Base-by-base conservation (phyloP, 2,797 vertebrate genomes). In the Austrolebias charrua region DNA sequence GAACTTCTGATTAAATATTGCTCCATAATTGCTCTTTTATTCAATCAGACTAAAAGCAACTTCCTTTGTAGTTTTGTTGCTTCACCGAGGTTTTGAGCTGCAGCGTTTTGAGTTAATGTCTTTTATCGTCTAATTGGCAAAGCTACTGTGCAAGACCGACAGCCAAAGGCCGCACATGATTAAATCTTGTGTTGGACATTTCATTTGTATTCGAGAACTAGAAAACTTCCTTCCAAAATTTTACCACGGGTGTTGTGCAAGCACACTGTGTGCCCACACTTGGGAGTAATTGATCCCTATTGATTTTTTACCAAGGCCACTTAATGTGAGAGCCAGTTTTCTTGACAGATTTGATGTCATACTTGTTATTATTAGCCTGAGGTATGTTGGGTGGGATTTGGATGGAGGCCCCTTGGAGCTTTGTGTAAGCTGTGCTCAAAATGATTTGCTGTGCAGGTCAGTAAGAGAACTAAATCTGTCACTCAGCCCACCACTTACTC, bases 131-230 rank as follows among this genome's bases (percentile, higher is more conserved):
- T 81, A 66, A 79, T 75, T 49, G 55, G 45, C 31, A 60, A 64
- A 65, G 66, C 47, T 66, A 20, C 47, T 9, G 47, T 68, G 63
- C 67, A 65, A 49, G 67, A 55, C 44, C 44, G 40, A 62, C 48
- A 52, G 68, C 72, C 66, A 78, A 73, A 49, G 56, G 66, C 55
- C 53, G 62, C 50, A 56, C 46, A 55, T 63, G 71, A 48, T 75
- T 67, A 65, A 77, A 75, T 70, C 52, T 66, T 50, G 48, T 73
- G 52, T 60, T 52, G 20, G 64, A 40, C 42, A 14, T 68, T 74
- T 80, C 31, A 83, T 84, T 76, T 77, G 55, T 78, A 85, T 85
- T 86, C 79, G 55, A 53, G 31, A 70, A 73, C 71, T 55, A 63
- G 71, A 50, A 42, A 48, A 63, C 46, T 18, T 38, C 55, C 46